Base-by-base conservation (phyloP, 30 jellyfish, hydroid and myxozoan species). In the Rhopilema esculentum region DNA sequence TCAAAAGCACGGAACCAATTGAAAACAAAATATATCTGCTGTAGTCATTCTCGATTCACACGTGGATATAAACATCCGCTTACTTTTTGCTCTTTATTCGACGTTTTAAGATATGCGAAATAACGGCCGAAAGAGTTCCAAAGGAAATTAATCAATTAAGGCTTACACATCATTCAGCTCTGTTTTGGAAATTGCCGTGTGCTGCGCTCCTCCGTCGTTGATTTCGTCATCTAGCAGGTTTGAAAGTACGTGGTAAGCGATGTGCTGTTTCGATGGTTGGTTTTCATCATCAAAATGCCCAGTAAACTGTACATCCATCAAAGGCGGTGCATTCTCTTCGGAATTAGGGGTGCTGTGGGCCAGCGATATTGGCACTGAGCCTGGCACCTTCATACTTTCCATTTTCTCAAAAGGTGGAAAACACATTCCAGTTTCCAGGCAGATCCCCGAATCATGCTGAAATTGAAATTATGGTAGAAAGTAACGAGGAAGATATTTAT, bases 181-280 rank as follows among this genome's bases (percentile, higher is more conserved):
- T 6, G 53, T 75, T 69, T 27, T 77, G 8, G 84, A n/a, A 12
- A 50, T 18, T 19, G 77, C 49, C n/a, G 75, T 57, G 21, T 32
- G 82, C 21, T 84, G 93, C 4, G 76, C 96, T 16, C 50, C 88
- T 51, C 91, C 99, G 69, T 95, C 99, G 25, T 64, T 74, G 28
- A 95, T 91, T 64, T 95, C 99, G 83, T 95, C 99, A 53, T 91
- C 99, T 63, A 95, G 69, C 63, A 95, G 92, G 69, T 85, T 95
- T 0, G 99, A 91, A 6, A 95, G 83, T 85, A 95, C 48, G 64
- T 95, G 98, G 83, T 84, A 95, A 4, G 99, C 99, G 33, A 95
- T 95, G 89, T 95, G 99, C 74, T 95, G 74, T 29, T 91, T 95
- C 15, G 83, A 71, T 16, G 93, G 19, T 6, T 72, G 62, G 82